phyloP scores from a whole-genome alignment of 2,888 invertebrate genomes.

The Spilarctia lutea region DNA sequence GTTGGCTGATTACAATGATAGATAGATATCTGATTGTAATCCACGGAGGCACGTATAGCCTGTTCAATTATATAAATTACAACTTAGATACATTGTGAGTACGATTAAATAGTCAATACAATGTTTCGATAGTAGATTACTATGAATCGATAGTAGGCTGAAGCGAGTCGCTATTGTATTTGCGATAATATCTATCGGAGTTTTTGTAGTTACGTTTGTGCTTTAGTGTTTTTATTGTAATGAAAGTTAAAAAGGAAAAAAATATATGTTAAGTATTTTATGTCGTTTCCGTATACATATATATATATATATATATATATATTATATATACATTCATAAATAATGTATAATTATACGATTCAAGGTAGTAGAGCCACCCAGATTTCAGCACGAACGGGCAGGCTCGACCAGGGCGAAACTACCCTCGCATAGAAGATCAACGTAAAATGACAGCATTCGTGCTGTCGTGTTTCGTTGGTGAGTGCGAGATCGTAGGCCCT shows the following conservation, averaged over 20 bases:
- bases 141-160: not conserved
- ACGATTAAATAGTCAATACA: not conserved
- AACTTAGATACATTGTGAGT: no score
- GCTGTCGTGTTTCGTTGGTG: no score
- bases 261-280: not conserved
- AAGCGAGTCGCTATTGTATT: not conserved
- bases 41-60: not conserved
- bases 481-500: no score
- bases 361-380: no score
- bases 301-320: no score
- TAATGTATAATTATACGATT: no score
- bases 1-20: conserved; percentile 5
- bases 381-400: no score
- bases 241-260: not conserved
- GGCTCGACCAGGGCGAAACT: no score
- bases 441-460: no score
- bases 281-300: no score
- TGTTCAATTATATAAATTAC: conserved; percentile 2
- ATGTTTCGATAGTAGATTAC: conserved; percentile 1
- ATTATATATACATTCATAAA: no score
- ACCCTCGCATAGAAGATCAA: no score
- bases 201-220: not conserved
- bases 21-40: not conserved
- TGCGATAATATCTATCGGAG: not conserved
- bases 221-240: not conserved